Percentiles rank a stretch among this genome's conserved stretches.
Conservation (phyloP, 2,797 vertebrate genomes). For the Muscicapa striata region DNA sequence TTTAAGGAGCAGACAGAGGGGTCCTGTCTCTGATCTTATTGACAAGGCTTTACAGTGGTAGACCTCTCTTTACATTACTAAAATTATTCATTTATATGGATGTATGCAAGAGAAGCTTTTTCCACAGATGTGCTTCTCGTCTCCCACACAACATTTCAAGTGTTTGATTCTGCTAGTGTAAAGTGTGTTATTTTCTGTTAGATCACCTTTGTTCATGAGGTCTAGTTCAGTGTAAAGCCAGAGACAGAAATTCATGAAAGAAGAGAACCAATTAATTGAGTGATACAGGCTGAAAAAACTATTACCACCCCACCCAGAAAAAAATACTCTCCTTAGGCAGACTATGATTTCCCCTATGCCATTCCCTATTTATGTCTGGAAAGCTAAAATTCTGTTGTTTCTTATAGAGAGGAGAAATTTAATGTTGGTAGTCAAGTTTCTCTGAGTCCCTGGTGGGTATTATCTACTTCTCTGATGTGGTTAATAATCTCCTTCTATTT, state of each 20-base stretch:
- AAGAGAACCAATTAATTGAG: neutral
- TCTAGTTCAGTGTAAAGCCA: neutral
- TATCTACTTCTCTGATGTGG: neutral
- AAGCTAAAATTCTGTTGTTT: constrained; percentile 13
- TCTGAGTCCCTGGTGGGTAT: neutral
- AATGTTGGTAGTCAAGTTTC: neutral
- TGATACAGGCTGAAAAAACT: neutral
- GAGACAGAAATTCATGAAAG: neutral
- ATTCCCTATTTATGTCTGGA: neutral
- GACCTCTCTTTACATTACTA: constrained; percentile 25
- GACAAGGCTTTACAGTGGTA: constrained; percentile 30
- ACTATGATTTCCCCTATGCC: neutral
- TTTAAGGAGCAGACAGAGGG: constrained; percentile 17
- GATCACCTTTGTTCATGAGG: neutral
- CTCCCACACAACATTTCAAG: neutral
- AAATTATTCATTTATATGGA: constrained; percentile 25
- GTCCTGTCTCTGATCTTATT: constrained; percentile 24
- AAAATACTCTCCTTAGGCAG: neutral
- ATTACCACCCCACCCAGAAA: neutral
- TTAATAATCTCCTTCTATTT: constrained; percentile 26
- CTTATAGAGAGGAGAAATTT: neutral
- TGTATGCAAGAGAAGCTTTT: neutral
- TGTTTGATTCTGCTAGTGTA: neutral
- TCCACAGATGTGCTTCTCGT: neutral
- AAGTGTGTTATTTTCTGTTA: neutral